A percentile compares a stretch with the other conserved stretches of the same genome.
Evolutionary conservation across 2,888 invertebrate genomes (phyloP).

Genomic region (Eupithecia inturbata): DNA sequence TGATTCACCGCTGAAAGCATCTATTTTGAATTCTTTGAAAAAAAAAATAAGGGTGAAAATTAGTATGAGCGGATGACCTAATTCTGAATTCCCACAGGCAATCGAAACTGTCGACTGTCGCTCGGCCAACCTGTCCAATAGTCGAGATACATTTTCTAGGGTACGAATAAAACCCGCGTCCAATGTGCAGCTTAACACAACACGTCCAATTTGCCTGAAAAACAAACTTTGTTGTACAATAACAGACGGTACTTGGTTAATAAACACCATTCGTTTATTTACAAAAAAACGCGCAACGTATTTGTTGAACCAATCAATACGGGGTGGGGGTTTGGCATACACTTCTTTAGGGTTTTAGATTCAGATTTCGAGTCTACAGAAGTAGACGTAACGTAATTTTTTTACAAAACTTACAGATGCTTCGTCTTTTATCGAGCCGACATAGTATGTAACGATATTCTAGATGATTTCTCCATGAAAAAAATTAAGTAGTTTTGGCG

Average conservation of each 20-base stretch:
- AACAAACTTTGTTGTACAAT: conserved; percentile 26
- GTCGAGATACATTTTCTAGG: neutral
- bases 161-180: neutral
- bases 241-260: conserved; percentile 19
- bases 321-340: neutral
- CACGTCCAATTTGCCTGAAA: conserved; percentile 20
- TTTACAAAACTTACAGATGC: too few relatives aligned
- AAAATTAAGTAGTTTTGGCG: too few relatives aligned
- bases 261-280: too few relatives aligned
- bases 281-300: conserved; percentile 25
- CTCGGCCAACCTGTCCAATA: neutral
- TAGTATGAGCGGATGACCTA: neutral
- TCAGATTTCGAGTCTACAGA: neutral
- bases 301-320: conserved; percentile 26
- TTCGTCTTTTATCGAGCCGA: too few relatives aligned
- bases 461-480: too few relatives aligned
- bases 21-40: neutral
- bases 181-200: neutral
- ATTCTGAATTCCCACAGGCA: neutral
- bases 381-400: too few relatives aligned
- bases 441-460: too few relatives aligned
- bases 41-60: neutral
- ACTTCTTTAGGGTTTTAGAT: neutral
- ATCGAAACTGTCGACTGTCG: neutral
- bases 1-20: too few relatives aligned